These are phyloP conservation scores for Chelonus insularis DNA, from an alignment of 1,140 invertebrate species.

Conservation along the genomic window DNA sequence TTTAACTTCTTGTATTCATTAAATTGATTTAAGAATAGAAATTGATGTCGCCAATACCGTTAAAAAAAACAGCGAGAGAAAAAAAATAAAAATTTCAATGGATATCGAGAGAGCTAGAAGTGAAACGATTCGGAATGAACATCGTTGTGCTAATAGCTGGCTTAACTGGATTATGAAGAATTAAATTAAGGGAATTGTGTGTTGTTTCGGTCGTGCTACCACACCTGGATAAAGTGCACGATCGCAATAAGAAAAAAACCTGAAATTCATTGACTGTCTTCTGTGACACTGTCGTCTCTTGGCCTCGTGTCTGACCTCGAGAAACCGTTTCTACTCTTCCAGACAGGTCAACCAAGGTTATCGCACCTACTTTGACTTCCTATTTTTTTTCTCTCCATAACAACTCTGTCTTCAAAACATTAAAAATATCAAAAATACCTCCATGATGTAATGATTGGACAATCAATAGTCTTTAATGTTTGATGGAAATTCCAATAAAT, in stretches of 20 bases:
- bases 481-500: too few species aligned
- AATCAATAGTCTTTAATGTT: too few species aligned
- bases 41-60: too few species aligned
- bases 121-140: slow-evolving; percentile 13
- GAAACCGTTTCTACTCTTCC: slow-evolving; percentile 20
- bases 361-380: slow-evolving; percentile 20
- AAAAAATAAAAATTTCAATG: slow-evolving; percentile 18
- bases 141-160: slow-evolving; percentile 40
- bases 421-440: not conserved
- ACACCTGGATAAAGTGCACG: slow-evolving; percentile 15
- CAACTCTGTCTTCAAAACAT: not conserved
- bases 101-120: not conserved
- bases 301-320: slow-evolving; percentile 23
- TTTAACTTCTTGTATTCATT: not conserved
- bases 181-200: slow-evolving; percentile 48
- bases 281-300: slow-evolving; percentile 19
- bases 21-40: slow-evolving; percentile 3
- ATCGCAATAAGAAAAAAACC: slow-evolving; percentile 6
- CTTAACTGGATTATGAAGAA: slow-evolving; percentile 50
- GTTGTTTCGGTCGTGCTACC: slow-evolving; percentile 34
- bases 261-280: slow-evolving; percentile 15
- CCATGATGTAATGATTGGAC: not conserved
- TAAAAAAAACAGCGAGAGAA: too few species aligned
- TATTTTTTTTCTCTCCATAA: slow-evolving; percentile 4
- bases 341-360: slow-evolving; percentile 27